These are phyloP conservation scores for Achroia grisella DNA, from an alignment of 1,140 invertebrate species.

Conservation along the genomic window DNA sequence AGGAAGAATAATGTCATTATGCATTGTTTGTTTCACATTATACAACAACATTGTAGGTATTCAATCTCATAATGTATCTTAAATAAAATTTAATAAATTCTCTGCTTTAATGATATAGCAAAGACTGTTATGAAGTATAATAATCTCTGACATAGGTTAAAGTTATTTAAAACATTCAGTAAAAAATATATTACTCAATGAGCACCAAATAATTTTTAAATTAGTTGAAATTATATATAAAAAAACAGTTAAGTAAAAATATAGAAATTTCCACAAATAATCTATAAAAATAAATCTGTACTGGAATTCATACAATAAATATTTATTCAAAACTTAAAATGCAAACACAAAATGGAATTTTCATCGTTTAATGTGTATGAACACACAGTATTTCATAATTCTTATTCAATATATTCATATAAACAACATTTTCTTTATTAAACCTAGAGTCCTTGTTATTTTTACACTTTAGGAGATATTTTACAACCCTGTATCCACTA, in stretches of 20 bases:
- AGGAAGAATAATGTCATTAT: conserved; percentile 54
- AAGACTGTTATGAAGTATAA: too few relatives aligned
- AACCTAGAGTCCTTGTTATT: conserved; percentile 52
- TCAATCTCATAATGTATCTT: conserved; percentile 21
- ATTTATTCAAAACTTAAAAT: conserved; percentile 42
- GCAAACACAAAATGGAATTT: conserved; percentile 60
- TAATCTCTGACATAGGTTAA: background rate
- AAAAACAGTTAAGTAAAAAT: conserved; percentile 11
- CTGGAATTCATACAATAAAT: conserved; percentile 44
- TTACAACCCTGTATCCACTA: conserved; percentile 73
- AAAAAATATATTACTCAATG: background rate
- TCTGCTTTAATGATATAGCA: background rate
- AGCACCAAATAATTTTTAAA: conserved; percentile 5
- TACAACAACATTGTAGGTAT: conserved; percentile 34
- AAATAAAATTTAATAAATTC: background rate
- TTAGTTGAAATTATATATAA: conserved; percentile 2
- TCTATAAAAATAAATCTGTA: conserved; percentile 54
- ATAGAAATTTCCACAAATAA: conserved; percentile 16
- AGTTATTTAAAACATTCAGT: too few relatives aligned
- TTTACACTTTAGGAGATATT: conserved; percentile 69
- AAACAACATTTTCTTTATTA: conserved; percentile 69
- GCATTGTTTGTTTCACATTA: conserved; percentile 34
- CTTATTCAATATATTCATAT: conserved; percentile 66
- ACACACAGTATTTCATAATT: conserved; percentile 57
- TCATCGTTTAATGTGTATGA: conserved; percentile 48